Evolutionary conservation across 1,140 invertebrate genomes (phyloP).

Genomic region (Laupala kohalensis): DNA sequence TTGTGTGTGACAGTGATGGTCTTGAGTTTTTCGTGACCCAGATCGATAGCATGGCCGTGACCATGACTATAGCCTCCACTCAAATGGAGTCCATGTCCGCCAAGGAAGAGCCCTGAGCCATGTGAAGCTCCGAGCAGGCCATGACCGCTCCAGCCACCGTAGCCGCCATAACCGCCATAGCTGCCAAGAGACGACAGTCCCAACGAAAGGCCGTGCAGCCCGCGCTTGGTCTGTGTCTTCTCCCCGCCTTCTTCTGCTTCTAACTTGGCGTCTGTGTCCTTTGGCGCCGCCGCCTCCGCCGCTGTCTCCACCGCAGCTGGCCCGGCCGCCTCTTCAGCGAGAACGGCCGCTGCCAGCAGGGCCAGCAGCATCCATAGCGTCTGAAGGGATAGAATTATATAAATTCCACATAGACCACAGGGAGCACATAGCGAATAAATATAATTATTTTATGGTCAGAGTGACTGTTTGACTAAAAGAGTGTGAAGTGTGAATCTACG

Average conservation of each 20-base stretch:
- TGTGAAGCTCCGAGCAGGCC: too few species aligned
- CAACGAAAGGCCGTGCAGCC: neutral
- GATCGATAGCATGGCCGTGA: neutral
- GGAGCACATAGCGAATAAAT: too few species aligned
- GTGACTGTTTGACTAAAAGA: too few species aligned
- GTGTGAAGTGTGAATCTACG: too few species aligned
- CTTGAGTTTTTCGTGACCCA: slow-evolving; percentile 48
- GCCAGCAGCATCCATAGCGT: neutral
- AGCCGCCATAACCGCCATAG: neutral
- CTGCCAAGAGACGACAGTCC: neutral
- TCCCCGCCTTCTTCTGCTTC: neutral
- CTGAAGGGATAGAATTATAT: too few species aligned
- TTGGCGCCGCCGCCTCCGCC: neutral
- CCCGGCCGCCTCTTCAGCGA: neutral
- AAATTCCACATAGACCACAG: too few species aligned
- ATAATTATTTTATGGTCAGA: too few species aligned
- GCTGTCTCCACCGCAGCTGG: too few species aligned
- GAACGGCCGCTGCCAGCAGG: neutral
- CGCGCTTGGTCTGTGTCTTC: neutral
- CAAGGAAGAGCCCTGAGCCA: neutral
- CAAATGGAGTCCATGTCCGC: neutral
- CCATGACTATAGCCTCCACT: neutral
- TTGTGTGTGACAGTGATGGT: slow-evolving; percentile 46
- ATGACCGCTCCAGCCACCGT: neutral
- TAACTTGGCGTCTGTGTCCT: neutral